These are phyloP conservation scores for Eupristina koningsbergeri DNA, from an alignment of 1,140 invertebrate genomes.

Conservation along the genomic window DNA sequence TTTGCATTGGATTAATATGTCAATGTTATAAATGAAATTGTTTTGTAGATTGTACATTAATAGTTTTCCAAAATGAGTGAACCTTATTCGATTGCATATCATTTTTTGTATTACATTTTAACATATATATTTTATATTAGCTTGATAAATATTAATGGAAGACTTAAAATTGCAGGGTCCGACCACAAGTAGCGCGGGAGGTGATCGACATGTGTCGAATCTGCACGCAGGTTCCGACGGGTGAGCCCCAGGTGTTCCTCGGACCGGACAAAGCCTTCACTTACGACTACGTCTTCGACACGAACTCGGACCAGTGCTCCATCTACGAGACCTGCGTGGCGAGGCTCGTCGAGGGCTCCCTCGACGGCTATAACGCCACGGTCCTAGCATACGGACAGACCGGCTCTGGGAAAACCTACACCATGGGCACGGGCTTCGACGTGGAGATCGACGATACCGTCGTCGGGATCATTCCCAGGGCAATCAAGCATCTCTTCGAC, in stretches of 20 bases:
- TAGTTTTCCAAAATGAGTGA: too few species aligned
- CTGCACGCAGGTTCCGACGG: conserved; percentile 90
- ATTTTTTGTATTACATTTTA: too few species aligned
- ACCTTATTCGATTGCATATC: too few species aligned
- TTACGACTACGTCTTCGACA: conserved; percentile 96
- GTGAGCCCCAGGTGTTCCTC: conserved; percentile 92
- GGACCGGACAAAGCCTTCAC: conserved; percentile 97
- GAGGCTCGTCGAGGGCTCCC: conserved; percentile 87
- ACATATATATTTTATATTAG: too few species aligned
- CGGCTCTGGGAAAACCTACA: conserved; percentile 97
- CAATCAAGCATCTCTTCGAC: conserved; percentile 91
- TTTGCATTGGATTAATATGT: too few species aligned
- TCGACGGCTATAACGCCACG: conserved; percentile 96
- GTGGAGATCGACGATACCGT: conserved; percentile 78
- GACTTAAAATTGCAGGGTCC: conserved; percentile 80
- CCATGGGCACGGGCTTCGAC: conserved; percentile 99
- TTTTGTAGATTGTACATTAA: too few species aligned
- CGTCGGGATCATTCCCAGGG: conserved; percentile 93
- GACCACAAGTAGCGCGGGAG: conserved; percentile 93
- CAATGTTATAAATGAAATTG: too few species aligned
- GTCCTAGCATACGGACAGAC: conserved; percentile 98
- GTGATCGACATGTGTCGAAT: conserved; percentile 95
- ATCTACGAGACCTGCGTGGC: conserved; percentile 92
- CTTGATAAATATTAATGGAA: too few species aligned
- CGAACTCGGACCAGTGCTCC: conserved; percentile 81